Conservation (phyloP, 1,140 invertebrate species). For the Drosophila ercepeae region DNA sequence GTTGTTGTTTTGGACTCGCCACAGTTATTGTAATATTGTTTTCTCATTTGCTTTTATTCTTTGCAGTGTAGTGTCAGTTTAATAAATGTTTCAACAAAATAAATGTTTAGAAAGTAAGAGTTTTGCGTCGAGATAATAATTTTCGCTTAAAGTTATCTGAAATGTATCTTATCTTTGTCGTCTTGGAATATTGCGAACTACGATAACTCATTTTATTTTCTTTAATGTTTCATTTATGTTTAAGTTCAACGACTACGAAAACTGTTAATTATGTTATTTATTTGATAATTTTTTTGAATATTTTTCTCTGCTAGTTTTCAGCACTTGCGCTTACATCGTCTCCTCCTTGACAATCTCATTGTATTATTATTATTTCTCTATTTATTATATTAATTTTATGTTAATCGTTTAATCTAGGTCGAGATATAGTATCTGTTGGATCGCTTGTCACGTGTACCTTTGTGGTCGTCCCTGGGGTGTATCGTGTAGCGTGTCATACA, state of each 20-base stretch:
- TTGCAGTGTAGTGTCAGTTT: conserved; percentile 52
- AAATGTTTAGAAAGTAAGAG: conserved; percentile 56
- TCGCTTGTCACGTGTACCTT: conserved; percentile 65
- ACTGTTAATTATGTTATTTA: conserved; percentile 60
- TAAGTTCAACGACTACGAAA: conserved; percentile 72
- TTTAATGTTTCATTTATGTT: conserved; percentile 44
- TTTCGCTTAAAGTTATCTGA: conserved; percentile 65
- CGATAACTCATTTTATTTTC: conserved; percentile 67
- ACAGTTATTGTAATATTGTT: conserved; percentile 83
- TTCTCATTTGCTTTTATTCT: conserved; percentile 55
- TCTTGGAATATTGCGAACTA: conserved; percentile 59
- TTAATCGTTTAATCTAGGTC: conserved; percentile 41
- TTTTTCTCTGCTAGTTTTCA: conserved; percentile 47
- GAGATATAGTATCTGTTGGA: conserved; percentile 16
- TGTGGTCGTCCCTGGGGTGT: conserved; percentile 53
- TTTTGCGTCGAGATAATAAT: conserved; percentile 72
- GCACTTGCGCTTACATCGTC: conserved; percentile 27
- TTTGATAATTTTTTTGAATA: conserved; percentile 46
- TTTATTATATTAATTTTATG: conserved; percentile 21
- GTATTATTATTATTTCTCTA: conserved; percentile 16
- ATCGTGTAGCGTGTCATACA: conserved; percentile 53
- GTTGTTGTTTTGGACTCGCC: conserved; percentile 55
- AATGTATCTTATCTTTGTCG: conserved; percentile 50
- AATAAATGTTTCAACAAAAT: conserved; percentile 46
- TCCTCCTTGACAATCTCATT: conserved; percentile 2